Evolutionary conservation across 2,797 vertebrate genomes (phyloP), one percentile per base, ranked within the genome.

Genomic region (Kryptolebias ocellatus): DNA sequence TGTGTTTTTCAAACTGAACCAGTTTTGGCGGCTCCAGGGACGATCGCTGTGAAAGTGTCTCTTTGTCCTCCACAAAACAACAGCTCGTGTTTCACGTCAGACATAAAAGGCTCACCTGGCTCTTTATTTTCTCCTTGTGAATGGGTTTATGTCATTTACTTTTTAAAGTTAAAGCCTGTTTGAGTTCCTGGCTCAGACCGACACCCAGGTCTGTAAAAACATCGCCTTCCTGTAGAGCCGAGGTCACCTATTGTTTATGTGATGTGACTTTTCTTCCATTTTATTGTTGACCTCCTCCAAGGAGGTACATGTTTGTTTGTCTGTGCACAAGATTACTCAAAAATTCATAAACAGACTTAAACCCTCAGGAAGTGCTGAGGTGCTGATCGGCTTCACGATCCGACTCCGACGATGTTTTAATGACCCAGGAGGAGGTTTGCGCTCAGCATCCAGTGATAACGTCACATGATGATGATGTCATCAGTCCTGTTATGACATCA

Each of bases 31-130:
- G 47, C 74, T 86, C 76, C 54, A 20, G 66, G 83, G 60, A 53
- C 64, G 5, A 27, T 64, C 20, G 39, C 27, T 52, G 47, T 46
- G 50, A 61, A 65, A 66, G 45, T 49, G 37, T 64, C 54, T 59
- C 20, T 56, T 31, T 72, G 5, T 29, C 5, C 0, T 27, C 58
- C 39, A 9, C 39, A 60, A 15, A 72, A 68, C 24, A 6, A 44
- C 53, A 2, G 53, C 76, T 86, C 81, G 5, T 27, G 39, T 87
- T 84, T 82, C 86, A 61, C 69, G 10, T 63, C 15, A 2, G 59
- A 50, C 60, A 76, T 39, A 45, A 78, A 77, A 78, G 58, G 20
- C 52, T 70, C 17, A 52, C 4, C 0, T 18, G 17, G 60, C 20
- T 66, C 49, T 53, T 60, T 82, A 72, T 76, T 46, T 42, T 46